Evolutionary conservation across 2,113 vertebrate genomes (phyloP).

Genomic region (Carlito syrichta): DNA sequence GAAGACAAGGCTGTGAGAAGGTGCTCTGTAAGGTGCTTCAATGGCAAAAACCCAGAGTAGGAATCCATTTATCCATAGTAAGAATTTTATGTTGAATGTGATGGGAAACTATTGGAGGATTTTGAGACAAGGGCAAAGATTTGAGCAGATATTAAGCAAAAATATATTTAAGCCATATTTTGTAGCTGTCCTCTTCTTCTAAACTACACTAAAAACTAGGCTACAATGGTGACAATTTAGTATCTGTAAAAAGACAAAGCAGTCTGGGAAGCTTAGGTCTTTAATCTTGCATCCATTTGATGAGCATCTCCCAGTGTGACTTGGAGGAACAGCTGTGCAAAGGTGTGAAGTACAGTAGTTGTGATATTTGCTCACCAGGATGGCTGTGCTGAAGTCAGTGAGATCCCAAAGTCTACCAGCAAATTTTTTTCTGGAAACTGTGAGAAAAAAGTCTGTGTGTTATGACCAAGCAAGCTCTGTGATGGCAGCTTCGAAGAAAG

Average conservation of each 20-base stretch:
- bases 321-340: background rate
- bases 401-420: background rate
- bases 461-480: background rate
- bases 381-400: background rate
- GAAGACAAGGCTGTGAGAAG: too few relatives aligned
- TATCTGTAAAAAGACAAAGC: background rate
- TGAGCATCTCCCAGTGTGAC: background rate
- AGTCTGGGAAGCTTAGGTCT: background rate
- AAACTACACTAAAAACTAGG: background rate
- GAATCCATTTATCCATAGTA: background rate
- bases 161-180: background rate
- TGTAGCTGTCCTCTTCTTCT: background rate
- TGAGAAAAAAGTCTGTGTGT: background rate
- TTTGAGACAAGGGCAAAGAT: background rate
- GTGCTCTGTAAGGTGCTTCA: background rate
- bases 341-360: background rate
- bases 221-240: background rate
- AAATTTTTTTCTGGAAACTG: background rate
- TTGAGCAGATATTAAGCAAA: background rate
- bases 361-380: background rate
- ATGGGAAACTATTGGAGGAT: background rate
- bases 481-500: background rate
- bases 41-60: background rate
- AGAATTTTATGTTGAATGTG: background rate
- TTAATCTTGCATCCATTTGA: background rate